A percentile compares a stretch with the other conserved stretches of the same genome.
These are phyloP conservation scores for Esox lucius DNA, from an alignment of 2,797 vertebrate genomes.

Conservation along the genomic window DNA sequence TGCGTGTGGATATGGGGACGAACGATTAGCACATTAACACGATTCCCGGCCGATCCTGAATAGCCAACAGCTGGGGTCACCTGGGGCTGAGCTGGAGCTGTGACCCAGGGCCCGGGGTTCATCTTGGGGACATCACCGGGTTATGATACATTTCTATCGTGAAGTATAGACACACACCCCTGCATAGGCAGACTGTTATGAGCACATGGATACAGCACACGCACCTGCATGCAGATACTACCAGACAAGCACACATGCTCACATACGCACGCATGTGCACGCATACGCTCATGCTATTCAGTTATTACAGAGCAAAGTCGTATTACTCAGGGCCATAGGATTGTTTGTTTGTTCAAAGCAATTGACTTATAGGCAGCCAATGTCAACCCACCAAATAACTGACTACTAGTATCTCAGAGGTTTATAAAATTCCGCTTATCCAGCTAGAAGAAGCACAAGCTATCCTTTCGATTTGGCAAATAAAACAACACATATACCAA, in stretches of 20 bases:
- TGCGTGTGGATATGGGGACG: constrained; percentile 32
- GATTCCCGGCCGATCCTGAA: constrained; percentile 40
- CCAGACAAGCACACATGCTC: not conserved
- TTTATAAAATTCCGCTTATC: not conserved
- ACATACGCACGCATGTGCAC: not conserved
- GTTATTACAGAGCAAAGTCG: not conserved
- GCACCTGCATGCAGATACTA: not conserved
- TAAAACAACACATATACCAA: not conserved
- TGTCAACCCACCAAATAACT: not conserved
- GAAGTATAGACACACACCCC: not conserved
- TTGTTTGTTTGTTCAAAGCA: not conserved
- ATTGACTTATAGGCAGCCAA: not conserved
- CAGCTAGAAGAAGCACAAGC: constrained; percentile 2
- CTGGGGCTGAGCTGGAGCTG: constrained; percentile 19
- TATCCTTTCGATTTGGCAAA: not conserved
- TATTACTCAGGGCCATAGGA: not conserved
- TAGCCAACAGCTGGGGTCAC: constrained; percentile 41
- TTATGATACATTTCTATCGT: not conserved
- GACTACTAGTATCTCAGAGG: not conserved
- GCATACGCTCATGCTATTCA: not conserved
- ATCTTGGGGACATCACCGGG: not conserved
- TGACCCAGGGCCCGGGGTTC: constrained; percentile 19
- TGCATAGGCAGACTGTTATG: not conserved
- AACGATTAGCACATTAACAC: constrained; percentile 31
- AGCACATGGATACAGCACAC: not conserved